Conservation (phyloP, 2,888 invertebrate genomes). For the Strigamia crassipes region DNA sequence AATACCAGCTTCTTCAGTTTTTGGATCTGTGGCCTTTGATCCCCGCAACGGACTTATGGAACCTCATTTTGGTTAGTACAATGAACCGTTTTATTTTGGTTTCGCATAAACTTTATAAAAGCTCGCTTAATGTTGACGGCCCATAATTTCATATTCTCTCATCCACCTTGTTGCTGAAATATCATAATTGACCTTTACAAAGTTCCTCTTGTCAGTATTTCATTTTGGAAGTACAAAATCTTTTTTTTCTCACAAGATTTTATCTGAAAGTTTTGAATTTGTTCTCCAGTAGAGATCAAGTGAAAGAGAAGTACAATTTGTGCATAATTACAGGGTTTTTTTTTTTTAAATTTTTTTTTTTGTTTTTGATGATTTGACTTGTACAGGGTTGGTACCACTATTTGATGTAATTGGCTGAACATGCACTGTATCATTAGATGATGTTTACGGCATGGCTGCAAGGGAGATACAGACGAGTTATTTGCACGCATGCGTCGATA, state of each 20-base stretch:
- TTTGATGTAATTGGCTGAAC: slow-evolving; percentile 25
- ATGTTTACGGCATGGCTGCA: slow-evolving; percentile 15
- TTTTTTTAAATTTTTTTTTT: background rate
- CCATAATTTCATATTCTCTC: slow-evolving; percentile 6
- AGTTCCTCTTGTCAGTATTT: background rate
- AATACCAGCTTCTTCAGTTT: slow-evolving; percentile 46
- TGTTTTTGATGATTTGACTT: background rate
- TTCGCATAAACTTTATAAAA: background rate
- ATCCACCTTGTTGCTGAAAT: background rate
- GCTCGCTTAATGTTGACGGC: background rate
- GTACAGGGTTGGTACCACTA: background rate
- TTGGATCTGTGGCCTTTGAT: slow-evolving; percentile 47
- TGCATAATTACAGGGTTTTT: background rate
- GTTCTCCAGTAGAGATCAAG: background rate
- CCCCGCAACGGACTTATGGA: slow-evolving; percentile 49
- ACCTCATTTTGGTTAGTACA: slow-evolving; percentile 49
- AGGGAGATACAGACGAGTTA: background rate
- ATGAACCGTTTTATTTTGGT: slow-evolving; percentile 1
- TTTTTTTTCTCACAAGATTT: background rate
- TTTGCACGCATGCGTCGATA: slow-evolving; percentile 25
- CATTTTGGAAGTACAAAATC: background rate
- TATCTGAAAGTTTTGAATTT: background rate
- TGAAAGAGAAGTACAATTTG: slow-evolving; percentile 19
- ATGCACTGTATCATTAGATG: background rate
- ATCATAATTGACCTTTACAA: slow-evolving; percentile 9